Percentiles rank a stretch among this genome's conserved stretches.
These are phyloP conservation scores for Lepidonotus clava DNA, from an alignment of 2,888 invertebrate species.

Conservation along the genomic window DNA sequence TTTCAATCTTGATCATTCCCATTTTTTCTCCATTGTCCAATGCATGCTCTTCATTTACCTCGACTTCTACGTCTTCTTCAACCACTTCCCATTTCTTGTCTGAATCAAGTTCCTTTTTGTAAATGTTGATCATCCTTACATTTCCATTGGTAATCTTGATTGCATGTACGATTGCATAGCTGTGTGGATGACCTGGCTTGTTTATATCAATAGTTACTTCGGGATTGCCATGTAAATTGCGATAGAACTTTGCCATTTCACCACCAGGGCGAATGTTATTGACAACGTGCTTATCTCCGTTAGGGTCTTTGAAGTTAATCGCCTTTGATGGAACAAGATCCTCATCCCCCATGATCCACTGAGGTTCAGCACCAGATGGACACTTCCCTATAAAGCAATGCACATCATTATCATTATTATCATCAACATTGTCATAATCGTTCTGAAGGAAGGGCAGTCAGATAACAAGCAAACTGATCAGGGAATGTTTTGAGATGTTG, in stretches of 20 bases:
- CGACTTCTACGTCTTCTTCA: background rate
- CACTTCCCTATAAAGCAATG: background rate
- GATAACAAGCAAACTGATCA: background rate
- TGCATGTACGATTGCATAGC: conserved; percentile 11
- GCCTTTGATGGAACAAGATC: background rate
- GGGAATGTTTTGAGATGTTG: background rate
- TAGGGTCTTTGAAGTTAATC: background rate
- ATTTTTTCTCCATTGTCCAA: background rate
- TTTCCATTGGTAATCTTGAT: background rate
- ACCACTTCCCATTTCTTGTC: background rate
- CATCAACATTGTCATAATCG: background rate
- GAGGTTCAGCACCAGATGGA: background rate
- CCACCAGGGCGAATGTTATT: background rate
- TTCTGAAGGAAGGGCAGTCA: background rate
- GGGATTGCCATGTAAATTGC: background rate
- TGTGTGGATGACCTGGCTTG: background rate
- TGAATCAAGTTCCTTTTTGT: background rate
- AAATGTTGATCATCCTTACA: background rate
- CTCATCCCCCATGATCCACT: conserved; percentile 32
- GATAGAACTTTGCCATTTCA: background rate
- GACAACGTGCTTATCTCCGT: background rate
- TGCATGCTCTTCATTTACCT: background rate
- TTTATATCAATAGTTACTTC: background rate
- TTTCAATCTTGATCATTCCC: conserved; percentile 13
- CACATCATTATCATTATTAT: background rate